phyloP scores from a whole-genome alignment of 2,888 invertebrate genomes.

The Eueremaeus valkanovi region DNA sequence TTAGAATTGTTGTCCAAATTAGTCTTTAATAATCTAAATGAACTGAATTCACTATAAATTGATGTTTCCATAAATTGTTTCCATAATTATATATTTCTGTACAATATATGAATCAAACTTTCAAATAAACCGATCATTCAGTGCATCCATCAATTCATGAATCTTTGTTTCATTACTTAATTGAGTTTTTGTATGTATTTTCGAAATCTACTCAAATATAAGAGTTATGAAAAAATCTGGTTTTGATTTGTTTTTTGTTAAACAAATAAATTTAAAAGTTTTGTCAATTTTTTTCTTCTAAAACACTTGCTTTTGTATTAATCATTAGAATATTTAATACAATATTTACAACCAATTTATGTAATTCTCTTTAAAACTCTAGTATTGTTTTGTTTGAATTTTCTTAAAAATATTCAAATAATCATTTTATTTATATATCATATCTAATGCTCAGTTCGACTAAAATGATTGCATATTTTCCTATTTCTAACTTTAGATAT shows the following conservation, averaged over 20 bases:
- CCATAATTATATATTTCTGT: background rate
- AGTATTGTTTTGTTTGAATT: background rate
- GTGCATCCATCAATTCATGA: conserved; percentile 15
- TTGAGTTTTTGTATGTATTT: conserved; percentile 16
- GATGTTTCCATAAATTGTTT: background rate
- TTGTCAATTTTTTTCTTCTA: background rate
- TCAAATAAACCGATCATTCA: conserved; percentile 16
- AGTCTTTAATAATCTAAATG: conserved; percentile 7
- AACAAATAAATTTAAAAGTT: background rate
- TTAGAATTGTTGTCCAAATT: conserved; percentile 1
- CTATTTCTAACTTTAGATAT: conserved; percentile 9
- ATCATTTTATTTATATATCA: background rate
- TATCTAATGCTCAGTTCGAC: conserved; percentile 18
- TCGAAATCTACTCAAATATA: background rate
- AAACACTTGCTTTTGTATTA: conserved; percentile 1
- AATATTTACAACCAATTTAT: conserved; percentile 33
- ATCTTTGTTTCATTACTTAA: conserved; percentile 12
- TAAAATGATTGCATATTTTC: conserved; percentile 28
- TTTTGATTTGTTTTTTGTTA: background rate
- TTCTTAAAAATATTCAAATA: no score
- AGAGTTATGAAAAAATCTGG: background rate
- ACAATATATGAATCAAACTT: conserved; percentile 25
- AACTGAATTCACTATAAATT: conserved; percentile 7
- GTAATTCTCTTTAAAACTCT: conserved; percentile 18
- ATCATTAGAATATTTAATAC: background rate